A percentile compares a stretch with the other conserved stretches of the same genome.
phyloP scores from a whole-genome alignment of 2,888 invertebrate genomes.

The Steinernema scapterisci region DNA sequence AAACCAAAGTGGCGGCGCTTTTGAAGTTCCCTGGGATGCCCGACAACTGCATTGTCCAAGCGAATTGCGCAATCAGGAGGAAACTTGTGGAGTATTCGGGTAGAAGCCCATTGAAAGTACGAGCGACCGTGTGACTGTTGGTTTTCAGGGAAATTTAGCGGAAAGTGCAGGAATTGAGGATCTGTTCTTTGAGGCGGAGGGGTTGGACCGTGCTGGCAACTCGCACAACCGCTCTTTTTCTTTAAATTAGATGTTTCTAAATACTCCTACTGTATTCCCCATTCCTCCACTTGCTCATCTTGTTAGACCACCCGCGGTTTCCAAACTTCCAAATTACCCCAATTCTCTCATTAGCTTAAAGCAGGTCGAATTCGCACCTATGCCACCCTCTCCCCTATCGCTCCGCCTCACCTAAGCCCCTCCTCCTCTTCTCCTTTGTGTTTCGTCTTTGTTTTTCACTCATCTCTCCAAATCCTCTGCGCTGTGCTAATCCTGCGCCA shows the following conservation, averaged over 20 bases:
- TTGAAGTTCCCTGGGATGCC: too few species aligned
- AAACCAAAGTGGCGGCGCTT: too few species aligned
- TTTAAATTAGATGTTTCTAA: too few species aligned
- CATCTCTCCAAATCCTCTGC: neutral
- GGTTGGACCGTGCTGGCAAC: neutral
- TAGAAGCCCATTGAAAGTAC: too few species aligned
- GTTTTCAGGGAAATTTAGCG: too few species aligned
- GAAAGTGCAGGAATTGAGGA: too few species aligned
- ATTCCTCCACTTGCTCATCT: neutral
- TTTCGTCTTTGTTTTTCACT: slow-evolving; percentile 11
- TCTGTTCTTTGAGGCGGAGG: neutral
- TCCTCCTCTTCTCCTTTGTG: neutral
- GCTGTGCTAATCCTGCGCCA: slow-evolving; percentile 10
- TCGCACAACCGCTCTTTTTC: too few species aligned
- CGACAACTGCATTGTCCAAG: too few species aligned
- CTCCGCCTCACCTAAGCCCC: neutral
- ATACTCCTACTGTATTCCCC: neutral
- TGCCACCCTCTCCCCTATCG: neutral
- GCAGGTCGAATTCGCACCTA: slow-evolving; percentile 1
- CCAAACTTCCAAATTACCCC: neutral
- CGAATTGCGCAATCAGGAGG: too few species aligned
- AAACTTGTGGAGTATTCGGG: too few species aligned
- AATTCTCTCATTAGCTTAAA: neutral
- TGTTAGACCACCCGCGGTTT: neutral
- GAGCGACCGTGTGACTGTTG: too few species aligned